Conservation (phyloP, 2,113 vertebrate genomes). For the Apus apus region DNA sequence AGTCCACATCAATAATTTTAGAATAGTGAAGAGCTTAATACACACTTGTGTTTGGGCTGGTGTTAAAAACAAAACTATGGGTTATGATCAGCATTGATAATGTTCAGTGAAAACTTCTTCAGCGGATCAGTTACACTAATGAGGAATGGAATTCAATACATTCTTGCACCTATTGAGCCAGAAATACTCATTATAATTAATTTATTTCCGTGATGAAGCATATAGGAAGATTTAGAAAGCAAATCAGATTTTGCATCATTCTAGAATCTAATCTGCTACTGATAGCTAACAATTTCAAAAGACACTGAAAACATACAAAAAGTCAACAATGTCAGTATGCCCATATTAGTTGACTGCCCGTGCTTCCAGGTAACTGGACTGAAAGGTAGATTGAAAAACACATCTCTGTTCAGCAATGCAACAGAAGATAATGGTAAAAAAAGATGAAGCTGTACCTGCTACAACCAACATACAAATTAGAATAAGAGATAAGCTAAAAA, state of each 20-base stretch:
- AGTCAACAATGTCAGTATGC: not conserved
- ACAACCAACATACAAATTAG: not conserved
- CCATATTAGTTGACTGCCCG: not conserved
- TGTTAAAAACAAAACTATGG: not conserved
- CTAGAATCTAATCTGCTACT: not conserved
- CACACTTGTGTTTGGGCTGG: rapidly evolving
- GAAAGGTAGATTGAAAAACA: not conserved
- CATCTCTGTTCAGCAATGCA: not conserved
- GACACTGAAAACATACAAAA: not conserved
- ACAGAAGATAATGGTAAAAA: not conserved
- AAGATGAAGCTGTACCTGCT: not conserved
- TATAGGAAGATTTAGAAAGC: not conserved
- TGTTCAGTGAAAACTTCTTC: not conserved
- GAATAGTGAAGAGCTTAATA: not conserved
- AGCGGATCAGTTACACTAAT: not conserved
- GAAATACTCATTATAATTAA: not conserved
- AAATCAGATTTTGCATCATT: not conserved
- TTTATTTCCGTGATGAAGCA: not conserved
- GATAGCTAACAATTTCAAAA: not conserved
- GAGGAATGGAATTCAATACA: not conserved
- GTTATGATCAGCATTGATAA: not conserved
- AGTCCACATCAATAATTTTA: not conserved
- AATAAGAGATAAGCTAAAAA: not conserved
- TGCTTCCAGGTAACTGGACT: not conserved
- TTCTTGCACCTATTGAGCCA: not conserved